These are phyloP conservation scores for Mastigias papua DNA, from an alignment of 30 jellyfish, hydroid and myxozoan species.

Conservation along the genomic window DNA sequence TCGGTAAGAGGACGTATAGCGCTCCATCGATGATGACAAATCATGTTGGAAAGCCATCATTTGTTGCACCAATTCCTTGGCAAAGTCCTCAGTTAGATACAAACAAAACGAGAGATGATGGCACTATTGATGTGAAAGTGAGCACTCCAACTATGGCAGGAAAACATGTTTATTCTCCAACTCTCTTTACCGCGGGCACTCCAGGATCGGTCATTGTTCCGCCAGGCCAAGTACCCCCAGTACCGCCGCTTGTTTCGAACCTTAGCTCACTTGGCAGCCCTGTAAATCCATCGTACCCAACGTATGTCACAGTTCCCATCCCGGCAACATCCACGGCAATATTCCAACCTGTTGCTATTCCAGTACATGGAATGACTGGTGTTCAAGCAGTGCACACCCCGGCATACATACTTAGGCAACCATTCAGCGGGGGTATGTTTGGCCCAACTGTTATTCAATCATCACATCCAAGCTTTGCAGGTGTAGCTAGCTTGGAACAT, in stretches of 20 bases:
- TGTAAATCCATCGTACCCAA: slow-evolving; percentile 84
- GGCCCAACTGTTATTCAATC: slow-evolving; percentile 74
- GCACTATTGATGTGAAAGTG: slow-evolving; percentile 78
- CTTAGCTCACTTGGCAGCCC: slow-evolving; percentile 57
- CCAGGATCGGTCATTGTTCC: slow-evolving; percentile 95
- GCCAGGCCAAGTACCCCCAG: slow-evolving; percentile 89
- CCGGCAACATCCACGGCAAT: slow-evolving; percentile 98
- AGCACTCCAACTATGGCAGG: slow-evolving; percentile 68
- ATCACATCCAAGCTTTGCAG: slow-evolving; percentile 48
- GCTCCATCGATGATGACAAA: slow-evolving; percentile 94
- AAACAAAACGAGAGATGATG: slow-evolving; percentile 78
- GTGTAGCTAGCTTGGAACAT: slow-evolving; percentile 75
- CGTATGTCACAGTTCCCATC: slow-evolving; percentile 96
- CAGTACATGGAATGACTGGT: slow-evolving; percentile 82
- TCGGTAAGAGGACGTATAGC: slow-evolving; percentile 84
- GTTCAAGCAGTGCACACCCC: slow-evolving; percentile 98
- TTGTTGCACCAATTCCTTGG: slow-evolving; percentile 75
- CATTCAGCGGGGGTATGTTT: slow-evolving; percentile 92
- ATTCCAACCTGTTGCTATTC: slow-evolving; percentile 98
- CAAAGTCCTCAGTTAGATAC: slow-evolving; percentile 70
- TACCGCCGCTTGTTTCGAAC: slow-evolving; percentile 72
- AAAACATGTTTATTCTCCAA: slow-evolving; percentile 44
- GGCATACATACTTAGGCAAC: slow-evolving; percentile 91
- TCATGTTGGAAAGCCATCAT: slow-evolving; percentile 80
- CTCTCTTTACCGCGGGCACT: slow-evolving; percentile 61